A percentile compares a stretch with the other conserved stretches of the same genome.
These are phyloP conservation scores for Bujurquina vittata DNA, from an alignment of 2,113 vertebrate genomes.

Conservation along the genomic window DNA sequence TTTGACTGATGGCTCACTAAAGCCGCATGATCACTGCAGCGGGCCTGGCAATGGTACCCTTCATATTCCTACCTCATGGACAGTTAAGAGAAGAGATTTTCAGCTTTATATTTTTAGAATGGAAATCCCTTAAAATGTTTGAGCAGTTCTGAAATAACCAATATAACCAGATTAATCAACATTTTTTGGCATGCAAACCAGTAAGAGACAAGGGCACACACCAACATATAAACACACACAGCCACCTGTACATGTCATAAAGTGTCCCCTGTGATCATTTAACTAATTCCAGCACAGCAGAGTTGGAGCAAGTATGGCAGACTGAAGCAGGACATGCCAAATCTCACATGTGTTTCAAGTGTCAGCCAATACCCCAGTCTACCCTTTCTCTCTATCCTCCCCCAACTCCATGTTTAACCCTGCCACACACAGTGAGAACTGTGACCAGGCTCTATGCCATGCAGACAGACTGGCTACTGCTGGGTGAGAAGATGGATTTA, in stretches of 20 bases:
- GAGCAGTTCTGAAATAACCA: neutral
- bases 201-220: neutral
- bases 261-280: constrained; percentile 30
- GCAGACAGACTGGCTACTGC: constrained; percentile 8
- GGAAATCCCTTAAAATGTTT: neutral
- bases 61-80: constrained; percentile 5
- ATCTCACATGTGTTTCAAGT: constrained; percentile 39
- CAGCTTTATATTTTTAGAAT: neutral
- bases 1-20: constrained; percentile 68
- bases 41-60: constrained; percentile 9
- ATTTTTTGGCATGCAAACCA: neutral
- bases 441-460: constrained; percentile 19
- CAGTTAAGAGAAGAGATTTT: neutral
- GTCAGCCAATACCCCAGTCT: constrained; percentile 12
- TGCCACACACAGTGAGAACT: neutral
- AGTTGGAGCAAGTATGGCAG: neutral
- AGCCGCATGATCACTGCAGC: constrained; percentile 58
- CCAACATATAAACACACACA: neutral
- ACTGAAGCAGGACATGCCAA: constrained; percentile 6
- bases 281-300: constrained; percentile 33
- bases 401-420: constrained; percentile 8
- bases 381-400: neutral
- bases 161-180: neutral
- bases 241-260: constrained; percentile 14
- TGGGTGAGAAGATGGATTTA: constrained; percentile 16